Evolutionary conservation across 2,113 vertebrate genomes (phyloP).

Genomic region (Chloroceryle aenea): DNA sequence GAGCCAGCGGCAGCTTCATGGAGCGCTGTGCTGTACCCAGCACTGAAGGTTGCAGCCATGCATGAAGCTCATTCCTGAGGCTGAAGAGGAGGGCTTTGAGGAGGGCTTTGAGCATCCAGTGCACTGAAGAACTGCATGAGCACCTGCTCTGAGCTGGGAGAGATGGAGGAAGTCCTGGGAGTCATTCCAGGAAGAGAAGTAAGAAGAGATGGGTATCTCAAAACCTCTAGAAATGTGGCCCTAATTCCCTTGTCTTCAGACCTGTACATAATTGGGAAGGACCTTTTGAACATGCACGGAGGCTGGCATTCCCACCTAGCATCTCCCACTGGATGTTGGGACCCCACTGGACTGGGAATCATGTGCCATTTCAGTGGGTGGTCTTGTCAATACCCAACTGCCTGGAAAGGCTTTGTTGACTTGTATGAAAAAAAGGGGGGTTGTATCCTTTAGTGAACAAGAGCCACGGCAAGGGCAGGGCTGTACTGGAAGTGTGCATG

Average conservation of each 20-base stretch:
- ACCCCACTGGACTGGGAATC: neutral
- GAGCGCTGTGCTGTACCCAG: neutral
- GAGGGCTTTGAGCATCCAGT: neutral
- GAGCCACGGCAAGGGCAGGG: neutral
- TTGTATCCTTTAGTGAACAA: too few species aligned
- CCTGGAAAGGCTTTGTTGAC: neutral
- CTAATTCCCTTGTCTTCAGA: too few species aligned
- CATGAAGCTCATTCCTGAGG: neutral
- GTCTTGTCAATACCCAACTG: neutral
- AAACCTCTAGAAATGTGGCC: neutral
- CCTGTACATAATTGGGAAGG: neutral
- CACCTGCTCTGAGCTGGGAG: neutral
- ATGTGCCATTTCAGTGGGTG: neutral
- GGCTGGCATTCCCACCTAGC: neutral
- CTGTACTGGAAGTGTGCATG: neutral
- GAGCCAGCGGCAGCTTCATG: neutral
- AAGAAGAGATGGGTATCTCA: neutral
- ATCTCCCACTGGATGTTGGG: neutral
- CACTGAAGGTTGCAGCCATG: neutral
- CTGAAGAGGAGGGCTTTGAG: too few species aligned
- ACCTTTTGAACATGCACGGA: neutral
- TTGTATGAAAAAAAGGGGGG: neutral
- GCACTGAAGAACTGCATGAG: rapidly evolving
- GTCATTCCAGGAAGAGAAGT: neutral
- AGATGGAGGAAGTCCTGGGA: neutral